phyloP scores from a whole-genome alignment of 2,113 vertebrate genomes.

The Sebastes schlegelii region DNA sequence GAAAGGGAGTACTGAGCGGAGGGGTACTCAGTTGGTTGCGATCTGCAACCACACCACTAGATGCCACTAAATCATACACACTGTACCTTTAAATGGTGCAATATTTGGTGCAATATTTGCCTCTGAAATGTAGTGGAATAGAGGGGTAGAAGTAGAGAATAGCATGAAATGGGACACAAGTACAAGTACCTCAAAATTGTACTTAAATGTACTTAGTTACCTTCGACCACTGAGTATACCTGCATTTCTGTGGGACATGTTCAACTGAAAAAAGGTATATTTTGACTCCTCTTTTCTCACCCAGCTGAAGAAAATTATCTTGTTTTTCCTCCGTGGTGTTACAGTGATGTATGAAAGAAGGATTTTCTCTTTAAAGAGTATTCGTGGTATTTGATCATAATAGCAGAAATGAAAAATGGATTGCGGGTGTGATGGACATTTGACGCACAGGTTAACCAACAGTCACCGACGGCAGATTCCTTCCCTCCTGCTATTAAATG shows the following conservation, averaged over 20 bases:
- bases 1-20: too few species aligned
- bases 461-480: background rate
- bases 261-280: background rate
- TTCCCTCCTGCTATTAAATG: background rate
- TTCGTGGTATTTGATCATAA: background rate
- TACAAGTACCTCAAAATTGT: background rate
- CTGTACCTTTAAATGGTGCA: too few species aligned
- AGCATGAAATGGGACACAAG: background rate
- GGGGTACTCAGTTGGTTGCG: too few species aligned
- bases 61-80: too few species aligned
- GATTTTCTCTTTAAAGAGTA: background rate
- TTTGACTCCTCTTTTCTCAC: background rate
- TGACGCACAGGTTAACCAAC: background rate
- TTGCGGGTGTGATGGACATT: background rate
- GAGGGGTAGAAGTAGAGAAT: background rate
- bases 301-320: background rate
- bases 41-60: too few species aligned
- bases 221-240: too few species aligned
- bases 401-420: constrained; percentile 5
- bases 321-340: background rate
- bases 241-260: background rate
- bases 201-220: background rate
- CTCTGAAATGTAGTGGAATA: background rate
- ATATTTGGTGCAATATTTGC: background rate
- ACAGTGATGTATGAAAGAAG: background rate